These are phyloP conservation scores for Acrocyrtus sp. DNA, from an alignment of 2,888 invertebrate species.

Conservation along the genomic window DNA sequence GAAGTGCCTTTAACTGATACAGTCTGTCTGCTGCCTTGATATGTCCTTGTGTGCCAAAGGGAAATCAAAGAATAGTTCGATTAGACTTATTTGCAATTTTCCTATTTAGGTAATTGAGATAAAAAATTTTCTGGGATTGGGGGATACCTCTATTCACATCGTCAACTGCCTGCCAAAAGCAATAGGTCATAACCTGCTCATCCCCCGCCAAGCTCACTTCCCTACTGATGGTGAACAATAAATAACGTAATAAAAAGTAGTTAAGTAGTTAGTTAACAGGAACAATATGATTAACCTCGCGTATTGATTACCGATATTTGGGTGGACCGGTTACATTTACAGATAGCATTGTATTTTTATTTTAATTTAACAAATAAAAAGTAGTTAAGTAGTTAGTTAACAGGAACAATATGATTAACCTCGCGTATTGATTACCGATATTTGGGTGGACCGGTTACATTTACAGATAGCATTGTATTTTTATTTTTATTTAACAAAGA, in stretches of 20 bases:
- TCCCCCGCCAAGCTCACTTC: slow-evolving; percentile 75
- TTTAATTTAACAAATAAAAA: neutral
- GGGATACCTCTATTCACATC: slow-evolving; percentile 97
- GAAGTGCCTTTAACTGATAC: slow-evolving; percentile 93
- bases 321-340: neutral
- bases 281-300: neutral
- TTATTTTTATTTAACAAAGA: neutral
- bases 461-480: slow-evolving; percentile 2
- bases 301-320: neutral
- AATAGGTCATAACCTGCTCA: slow-evolving; percentile 82
- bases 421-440: neutral
- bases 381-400: slow-evolving; percentile 70
- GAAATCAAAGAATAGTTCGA: too few relatives aligned
- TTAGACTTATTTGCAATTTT: too few relatives aligned
- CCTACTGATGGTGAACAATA: slow-evolving; percentile 82
- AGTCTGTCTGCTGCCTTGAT: slow-evolving; percentile 89
- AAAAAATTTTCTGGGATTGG: too few relatives aligned
- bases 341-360: neutral
- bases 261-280: too few relatives aligned
- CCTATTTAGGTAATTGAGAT: too few relatives aligned
- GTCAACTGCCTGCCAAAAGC: slow-evolving; percentile 94
- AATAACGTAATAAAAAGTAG: too few relatives aligned
- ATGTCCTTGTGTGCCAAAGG: too few relatives aligned
- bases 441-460: neutral
- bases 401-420: slow-evolving; percentile 64